phyloP scores from a whole-genome alignment of 2,113 vertebrate species.

The Oophaga pumilio region DNA sequence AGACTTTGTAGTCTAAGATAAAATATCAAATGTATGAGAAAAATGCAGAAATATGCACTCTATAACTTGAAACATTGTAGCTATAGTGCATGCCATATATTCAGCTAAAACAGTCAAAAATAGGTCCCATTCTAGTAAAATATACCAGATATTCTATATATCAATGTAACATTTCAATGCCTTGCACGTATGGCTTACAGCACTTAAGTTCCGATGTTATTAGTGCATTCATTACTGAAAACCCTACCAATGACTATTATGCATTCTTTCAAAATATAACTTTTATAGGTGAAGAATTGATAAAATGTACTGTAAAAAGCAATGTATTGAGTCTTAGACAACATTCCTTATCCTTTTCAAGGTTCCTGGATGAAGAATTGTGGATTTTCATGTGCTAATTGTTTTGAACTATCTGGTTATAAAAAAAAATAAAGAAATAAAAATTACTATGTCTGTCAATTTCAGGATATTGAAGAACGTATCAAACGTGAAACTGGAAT shows the following conservation, averaged over 20 bases:
- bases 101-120: neutral
- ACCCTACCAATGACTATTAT: neutral
- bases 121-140: no score
- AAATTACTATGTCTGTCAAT: neutral
- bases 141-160: neutral
- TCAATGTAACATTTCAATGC: neutral
- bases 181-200: neutral
- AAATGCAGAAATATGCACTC: neutral
- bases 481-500: neutral
- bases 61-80: neutral
- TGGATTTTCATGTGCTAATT: neutral
- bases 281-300: neutral
- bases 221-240: neutral
- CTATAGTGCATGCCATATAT: neutral
- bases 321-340: neutral
- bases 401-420: neutral
- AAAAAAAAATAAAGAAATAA: neutral
- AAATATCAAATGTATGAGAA: no score
- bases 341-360: neutral
- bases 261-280: neutral
- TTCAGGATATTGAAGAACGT: neutral
- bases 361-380: neutral
- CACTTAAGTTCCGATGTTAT: neutral
- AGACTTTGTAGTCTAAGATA: no score
- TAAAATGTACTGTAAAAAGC: neutral